These are phyloP conservation scores for Cololabis saira DNA, from an alignment of 2,113 vertebrate genomes.

Conservation along the genomic window DNA sequence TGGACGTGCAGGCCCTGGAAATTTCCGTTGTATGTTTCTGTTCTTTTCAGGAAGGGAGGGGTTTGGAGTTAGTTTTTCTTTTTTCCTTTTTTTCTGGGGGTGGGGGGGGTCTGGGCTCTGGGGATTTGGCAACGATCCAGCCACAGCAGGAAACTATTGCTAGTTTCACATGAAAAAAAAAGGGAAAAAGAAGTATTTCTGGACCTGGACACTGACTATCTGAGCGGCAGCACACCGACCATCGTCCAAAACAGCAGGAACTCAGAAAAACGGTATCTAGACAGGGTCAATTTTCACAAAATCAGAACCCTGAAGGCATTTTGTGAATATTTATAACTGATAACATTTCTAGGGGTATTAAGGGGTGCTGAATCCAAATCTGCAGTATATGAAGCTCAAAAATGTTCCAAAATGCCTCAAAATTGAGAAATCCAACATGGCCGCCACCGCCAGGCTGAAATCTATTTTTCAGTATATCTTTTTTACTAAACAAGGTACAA, in stretches of 20 bases:
- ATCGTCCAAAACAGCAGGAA: slow-evolving; percentile 60
- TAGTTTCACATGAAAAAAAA: slow-evolving; percentile 79
- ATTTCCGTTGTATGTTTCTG: slow-evolving; percentile 80
- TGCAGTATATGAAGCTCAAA: too few species aligned
- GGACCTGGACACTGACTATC: slow-evolving; percentile 70
- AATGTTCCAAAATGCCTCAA: too few species aligned
- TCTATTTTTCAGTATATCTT: too few species aligned
- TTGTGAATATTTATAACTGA: too few species aligned
- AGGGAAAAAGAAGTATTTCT: slow-evolving; percentile 77
- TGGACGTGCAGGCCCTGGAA: slow-evolving; percentile 74
- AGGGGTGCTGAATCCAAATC: too few species aligned
- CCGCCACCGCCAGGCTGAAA: too few species aligned
- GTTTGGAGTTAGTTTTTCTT: slow-evolving; percentile 44
- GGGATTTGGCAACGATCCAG: slow-evolving; percentile 79
- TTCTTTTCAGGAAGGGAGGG: slow-evolving; percentile 79
- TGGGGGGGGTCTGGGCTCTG: slow-evolving; percentile 58
- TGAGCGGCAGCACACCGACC: slow-evolving; percentile 44
- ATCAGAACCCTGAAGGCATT: too few species aligned
- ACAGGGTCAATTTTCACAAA: too few species aligned
- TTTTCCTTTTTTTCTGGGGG: slow-evolving; percentile 12
- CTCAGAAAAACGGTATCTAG: slow-evolving; percentile 43
- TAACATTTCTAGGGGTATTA: too few species aligned
- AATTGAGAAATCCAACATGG: too few species aligned
- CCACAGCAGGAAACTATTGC: slow-evolving; percentile 79
- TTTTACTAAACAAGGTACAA: too few species aligned